phyloP scores from a whole-genome alignment of 2,888 invertebrate genomes.

The Lasioglossum morio region DNA sequence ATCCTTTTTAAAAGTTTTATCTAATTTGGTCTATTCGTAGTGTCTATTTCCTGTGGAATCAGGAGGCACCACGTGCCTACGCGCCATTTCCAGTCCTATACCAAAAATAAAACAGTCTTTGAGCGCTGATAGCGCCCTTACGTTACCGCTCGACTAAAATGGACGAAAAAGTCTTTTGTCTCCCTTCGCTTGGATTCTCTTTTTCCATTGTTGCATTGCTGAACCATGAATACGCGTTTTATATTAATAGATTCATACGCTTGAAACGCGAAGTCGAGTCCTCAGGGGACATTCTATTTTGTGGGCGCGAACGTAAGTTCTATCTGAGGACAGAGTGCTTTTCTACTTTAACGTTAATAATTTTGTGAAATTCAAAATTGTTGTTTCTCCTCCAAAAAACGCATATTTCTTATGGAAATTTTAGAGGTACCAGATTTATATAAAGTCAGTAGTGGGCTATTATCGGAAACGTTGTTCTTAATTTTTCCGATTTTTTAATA shows the following conservation, averaged over 20 bases:
- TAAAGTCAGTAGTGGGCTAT: too few species aligned
- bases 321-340: not conserved
- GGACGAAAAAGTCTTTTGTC: not conserved
- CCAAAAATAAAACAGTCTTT: constrained; percentile 57
- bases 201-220: not conserved
- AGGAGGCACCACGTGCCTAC: constrained; percentile 48
- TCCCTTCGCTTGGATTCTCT: not conserved
- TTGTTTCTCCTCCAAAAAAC: too few species aligned
- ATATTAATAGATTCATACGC: constrained; percentile 1
- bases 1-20: constrained; percentile 68
- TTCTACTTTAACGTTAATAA: not conserved
- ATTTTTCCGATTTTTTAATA: too few species aligned
- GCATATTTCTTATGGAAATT: too few species aligned
- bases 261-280: not conserved
- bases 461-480: too few species aligned
- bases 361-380: not conserved
- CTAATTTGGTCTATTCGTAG: constrained; percentile 64
- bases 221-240: not conserved
- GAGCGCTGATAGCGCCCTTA: constrained; percentile 31
- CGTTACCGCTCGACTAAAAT: constrained; percentile 24
- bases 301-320: not conserved
- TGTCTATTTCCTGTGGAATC: constrained; percentile 63
- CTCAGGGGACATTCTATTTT: not conserved
- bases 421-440: too few species aligned
- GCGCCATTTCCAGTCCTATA: constrained; percentile 57